Evolutionary conservation across 2,113 vertebrate species (phyloP).

Genomic region (Zosterops hypoxanthus): DNA sequence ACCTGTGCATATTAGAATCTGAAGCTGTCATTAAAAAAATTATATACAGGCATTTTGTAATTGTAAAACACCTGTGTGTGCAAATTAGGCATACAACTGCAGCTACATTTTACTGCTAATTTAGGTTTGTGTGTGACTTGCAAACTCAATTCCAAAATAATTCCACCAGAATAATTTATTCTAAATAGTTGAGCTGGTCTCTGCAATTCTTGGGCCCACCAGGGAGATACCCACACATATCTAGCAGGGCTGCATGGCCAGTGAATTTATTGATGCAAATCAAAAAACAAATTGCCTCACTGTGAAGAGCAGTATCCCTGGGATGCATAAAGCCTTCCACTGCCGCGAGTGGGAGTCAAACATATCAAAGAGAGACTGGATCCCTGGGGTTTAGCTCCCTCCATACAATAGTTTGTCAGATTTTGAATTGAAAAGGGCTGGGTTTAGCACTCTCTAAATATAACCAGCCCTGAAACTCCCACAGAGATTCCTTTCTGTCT

Average conservation of each 20-base stretch:
- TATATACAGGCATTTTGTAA: neutral
- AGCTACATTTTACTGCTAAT: neutral
- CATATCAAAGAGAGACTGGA: neutral
- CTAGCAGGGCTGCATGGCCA: neutral
- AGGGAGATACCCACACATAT: neutral
- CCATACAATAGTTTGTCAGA: slow-evolving; percentile 46
- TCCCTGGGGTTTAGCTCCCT: slow-evolving; percentile 22
- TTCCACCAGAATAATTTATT: neutral
- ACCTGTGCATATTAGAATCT: neutral
- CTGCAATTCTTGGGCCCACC: neutral
- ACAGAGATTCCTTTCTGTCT: slow-evolving; percentile 64
- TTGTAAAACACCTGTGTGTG: neutral
- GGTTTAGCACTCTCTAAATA: slow-evolving; percentile 58
- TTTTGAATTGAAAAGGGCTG: slow-evolving; percentile 28
- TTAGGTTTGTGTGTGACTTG: neutral
- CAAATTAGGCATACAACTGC: neutral
- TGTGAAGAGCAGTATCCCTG: neutral
- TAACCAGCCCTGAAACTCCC: slow-evolving; percentile 54
- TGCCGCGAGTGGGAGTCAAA: slow-evolving; percentile 38
- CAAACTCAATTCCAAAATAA: neutral
- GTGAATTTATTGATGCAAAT: neutral
- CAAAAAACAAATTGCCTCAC: neutral
- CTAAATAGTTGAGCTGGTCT: neutral
- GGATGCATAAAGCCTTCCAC: neutral
- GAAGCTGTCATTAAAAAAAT: neutral